A percentile compares a stretch with the other conserved stretches of the same genome.
phyloP scores from a whole-genome alignment of 1,140 invertebrate genomes.

The Penaeus indicus region DNA sequence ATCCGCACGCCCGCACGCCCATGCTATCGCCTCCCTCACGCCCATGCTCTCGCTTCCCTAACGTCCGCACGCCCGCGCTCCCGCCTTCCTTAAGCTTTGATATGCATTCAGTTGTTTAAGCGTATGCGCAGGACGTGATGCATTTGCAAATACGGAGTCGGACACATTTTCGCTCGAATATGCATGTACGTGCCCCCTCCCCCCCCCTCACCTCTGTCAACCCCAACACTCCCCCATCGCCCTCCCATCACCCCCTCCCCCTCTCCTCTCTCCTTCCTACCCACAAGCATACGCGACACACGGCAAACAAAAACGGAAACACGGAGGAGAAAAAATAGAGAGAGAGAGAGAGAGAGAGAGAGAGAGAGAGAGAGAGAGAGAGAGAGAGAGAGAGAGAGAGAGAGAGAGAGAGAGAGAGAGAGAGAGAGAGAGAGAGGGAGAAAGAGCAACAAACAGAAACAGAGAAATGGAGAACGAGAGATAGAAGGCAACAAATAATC shows the following conservation, averaged over 20 bases:
- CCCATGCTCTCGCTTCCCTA: no score
- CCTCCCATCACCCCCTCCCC: background rate
- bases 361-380: background rate
- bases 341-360: no score
- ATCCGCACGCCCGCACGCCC: no score
- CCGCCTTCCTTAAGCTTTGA: background rate
- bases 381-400: background rate
- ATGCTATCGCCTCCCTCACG: no score
- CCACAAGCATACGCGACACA: background rate
- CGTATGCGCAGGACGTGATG: background rate
- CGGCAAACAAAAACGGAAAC: background rate
- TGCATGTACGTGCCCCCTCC: conserved; percentile 29
- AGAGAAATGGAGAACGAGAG: background rate
- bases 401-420: background rate
- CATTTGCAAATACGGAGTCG: conserved; percentile 1
- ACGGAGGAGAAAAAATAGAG: background rate
- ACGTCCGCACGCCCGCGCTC: no score
- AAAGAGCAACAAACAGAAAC: rapidly evolving
- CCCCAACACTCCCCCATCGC: background rate
- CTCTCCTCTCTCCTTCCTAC: conserved; percentile 3
- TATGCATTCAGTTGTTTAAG: background rate
- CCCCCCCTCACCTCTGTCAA: background rate
- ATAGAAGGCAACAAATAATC: background rate
- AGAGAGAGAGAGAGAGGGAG: background rate
- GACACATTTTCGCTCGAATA: conserved; percentile 28